These are phyloP conservation scores for Drosophila flavopinicola DNA, from an alignment of 2,888 invertebrate species.

Conservation along the genomic window DNA sequence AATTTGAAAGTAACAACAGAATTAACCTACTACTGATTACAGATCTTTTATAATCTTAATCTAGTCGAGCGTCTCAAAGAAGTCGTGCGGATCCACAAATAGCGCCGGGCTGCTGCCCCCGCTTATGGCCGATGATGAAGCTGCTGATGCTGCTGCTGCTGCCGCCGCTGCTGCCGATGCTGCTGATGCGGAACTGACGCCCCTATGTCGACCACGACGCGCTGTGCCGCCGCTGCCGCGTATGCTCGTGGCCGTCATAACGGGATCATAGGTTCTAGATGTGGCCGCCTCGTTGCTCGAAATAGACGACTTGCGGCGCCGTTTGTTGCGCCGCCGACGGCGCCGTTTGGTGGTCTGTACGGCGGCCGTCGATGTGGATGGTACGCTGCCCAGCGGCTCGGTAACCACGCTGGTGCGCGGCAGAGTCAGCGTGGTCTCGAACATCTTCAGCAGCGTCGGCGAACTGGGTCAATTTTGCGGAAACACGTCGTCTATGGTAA, in stretches of 20 bases:
- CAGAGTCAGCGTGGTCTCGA: conserved; percentile 76
- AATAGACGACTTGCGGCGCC: conserved; percentile 62
- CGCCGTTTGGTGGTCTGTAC: conserved; percentile 67
- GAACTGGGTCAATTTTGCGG: conserved; percentile 84
- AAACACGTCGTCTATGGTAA: conserved; percentile 93
- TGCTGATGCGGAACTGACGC: conserved; percentile 27
- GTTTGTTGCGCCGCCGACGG: conserved; percentile 65
- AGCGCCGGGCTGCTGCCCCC: conserved; percentile 56
- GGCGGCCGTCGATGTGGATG: conserved; percentile 66
- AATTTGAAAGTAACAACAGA: conserved; percentile 70
- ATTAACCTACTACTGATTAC: conserved; percentile 65
- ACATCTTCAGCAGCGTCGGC: conserved; percentile 80
- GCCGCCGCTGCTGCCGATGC: conserved; percentile 36
- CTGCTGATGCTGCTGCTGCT: conserved; percentile 33
- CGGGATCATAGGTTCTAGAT: conserved; percentile 64
- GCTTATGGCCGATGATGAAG: conserved; percentile 40
- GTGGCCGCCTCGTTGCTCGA: conserved; percentile 58
- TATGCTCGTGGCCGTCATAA: conserved; percentile 57
- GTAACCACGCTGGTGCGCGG: conserved; percentile 70
- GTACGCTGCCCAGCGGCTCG: conserved; percentile 69
- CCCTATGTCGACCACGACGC: conserved; percentile 59
- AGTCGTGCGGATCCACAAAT: conserved; percentile 67
- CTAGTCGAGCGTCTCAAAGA: conserved; percentile 73
- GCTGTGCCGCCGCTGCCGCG: conserved; percentile 45
- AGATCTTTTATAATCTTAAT: conserved; percentile 48